Evolutionary conservation across 2,888 invertebrate genomes (phyloP).

Genomic region (Merodon equestris): DNA sequence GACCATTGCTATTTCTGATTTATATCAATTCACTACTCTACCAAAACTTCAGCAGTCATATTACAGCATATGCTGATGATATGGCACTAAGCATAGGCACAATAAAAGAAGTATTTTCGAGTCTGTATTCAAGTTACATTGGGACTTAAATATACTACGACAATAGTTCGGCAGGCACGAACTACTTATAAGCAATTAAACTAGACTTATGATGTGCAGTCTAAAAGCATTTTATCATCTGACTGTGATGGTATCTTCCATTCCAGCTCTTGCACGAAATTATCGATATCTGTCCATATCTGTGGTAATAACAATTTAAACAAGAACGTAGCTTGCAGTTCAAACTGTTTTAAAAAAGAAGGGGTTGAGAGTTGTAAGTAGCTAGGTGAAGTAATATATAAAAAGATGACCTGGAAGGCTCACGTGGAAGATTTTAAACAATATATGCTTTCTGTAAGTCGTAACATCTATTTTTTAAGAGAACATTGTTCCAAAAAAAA

Average conservation of each 20-base stretch:
- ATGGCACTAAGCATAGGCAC: not conserved
- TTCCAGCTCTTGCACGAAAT: not conserved
- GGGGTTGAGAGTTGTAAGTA: constrained; percentile 2
- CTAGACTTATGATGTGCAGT: no score
- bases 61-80: constrained; percentile 14
- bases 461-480: not conserved
- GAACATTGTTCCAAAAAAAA: no score
- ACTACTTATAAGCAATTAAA: no score
- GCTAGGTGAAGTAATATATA: not conserved
- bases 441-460: not conserved
- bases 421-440: no score
- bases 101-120: constrained; percentile 4
- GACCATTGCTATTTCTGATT: not conserved
- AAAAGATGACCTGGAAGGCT: constrained; percentile 2
- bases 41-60: constrained; percentile 3
- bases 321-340: not conserved
- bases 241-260: constrained; percentile 1
- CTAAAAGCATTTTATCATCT: not conserved
- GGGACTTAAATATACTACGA: constrained; percentile 4
- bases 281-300: not conserved
- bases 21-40: constrained; percentile 12
- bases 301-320: not conserved
- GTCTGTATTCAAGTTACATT: not conserved
- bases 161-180: not conserved
- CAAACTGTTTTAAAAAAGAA: constrained; percentile 10